Conservation (phyloP, 2,113 vertebrate genomes). For the Pimephales promelas region DNA sequence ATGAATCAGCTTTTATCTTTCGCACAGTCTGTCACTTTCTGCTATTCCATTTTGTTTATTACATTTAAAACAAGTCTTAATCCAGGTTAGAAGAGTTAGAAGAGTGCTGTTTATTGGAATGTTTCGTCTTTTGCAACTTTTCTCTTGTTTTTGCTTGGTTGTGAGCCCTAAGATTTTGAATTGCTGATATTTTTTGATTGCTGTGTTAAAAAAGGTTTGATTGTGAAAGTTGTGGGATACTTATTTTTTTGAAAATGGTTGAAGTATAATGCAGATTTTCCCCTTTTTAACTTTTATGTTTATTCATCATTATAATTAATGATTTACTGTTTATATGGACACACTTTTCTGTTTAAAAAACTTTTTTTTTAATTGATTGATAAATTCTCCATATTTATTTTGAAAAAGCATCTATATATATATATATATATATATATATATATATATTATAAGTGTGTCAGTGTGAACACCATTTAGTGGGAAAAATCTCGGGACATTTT, state of each 20-base stretch:
- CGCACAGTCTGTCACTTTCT: background rate
- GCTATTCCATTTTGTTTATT: constrained; percentile 9
- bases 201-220: constrained; percentile 1
- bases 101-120: background rate
- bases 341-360: background rate
- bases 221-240: background rate
- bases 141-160: background rate
- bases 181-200: constrained; percentile 14
- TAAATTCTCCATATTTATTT: background rate
- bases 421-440: too few relatives aligned
- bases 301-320: background rate
- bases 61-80: background rate
- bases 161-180: constrained; percentile 12
- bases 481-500: background rate
- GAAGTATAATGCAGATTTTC: background rate
- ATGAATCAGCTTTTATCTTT: background rate
- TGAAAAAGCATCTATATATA: background rate
- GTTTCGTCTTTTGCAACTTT: background rate
- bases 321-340: background rate
- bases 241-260: background rate
- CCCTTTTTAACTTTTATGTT: background rate
- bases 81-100: background rate
- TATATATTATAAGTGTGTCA: too few relatives aligned
- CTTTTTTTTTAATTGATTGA: background rate
- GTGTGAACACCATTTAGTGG: constrained; percentile 44